Evolutionary conservation across 2,888 invertebrate genomes (phyloP).

Genomic region (Eristalis tenax): DNA sequence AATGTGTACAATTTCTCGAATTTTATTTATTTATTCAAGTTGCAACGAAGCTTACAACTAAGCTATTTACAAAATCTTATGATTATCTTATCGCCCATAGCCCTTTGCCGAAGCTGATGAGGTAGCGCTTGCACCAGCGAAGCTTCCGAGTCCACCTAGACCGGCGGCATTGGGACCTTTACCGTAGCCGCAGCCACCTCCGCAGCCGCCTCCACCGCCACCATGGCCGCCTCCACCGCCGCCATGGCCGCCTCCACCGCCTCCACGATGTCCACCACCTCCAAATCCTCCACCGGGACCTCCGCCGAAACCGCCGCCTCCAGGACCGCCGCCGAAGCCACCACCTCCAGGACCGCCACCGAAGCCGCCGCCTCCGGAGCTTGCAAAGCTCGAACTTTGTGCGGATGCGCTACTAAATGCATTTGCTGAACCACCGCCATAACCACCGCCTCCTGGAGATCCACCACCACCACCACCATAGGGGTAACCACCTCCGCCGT

Average conservation of each 20-base stretch:
- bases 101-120: constrained; percentile 73
- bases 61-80: not conserved
- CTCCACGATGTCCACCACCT: constrained; percentile 78
- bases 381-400: constrained; percentile 70
- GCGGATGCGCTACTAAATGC: constrained; percentile 72
- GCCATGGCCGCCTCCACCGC: constrained; percentile 80
- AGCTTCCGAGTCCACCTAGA: constrained; percentile 24
- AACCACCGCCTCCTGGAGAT: constrained; percentile 19
- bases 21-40: not conserved
- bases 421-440: constrained; percentile 38
- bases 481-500: constrained; percentile 29
- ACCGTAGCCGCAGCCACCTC: constrained; percentile 74
- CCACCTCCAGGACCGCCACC: constrained; percentile 77
- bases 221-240: constrained; percentile 75
- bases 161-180: constrained; percentile 1
- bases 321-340: constrained; percentile 82
- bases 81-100: not conserved
- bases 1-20: no score
- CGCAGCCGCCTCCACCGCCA: constrained; percentile 85
- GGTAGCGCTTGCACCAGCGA: constrained; percentile 72
- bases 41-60: not conserved
- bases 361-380: constrained; percentile 30
- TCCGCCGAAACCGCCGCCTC: constrained; percentile 83
- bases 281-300: constrained; percentile 74
- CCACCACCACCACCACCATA: constrained; percentile 47